Evolutionary conservation across 2,113 vertebrate species (phyloP), one percentile per base, ranked within the genome.

Genomic region (Elgaria multicarinata): DNA sequence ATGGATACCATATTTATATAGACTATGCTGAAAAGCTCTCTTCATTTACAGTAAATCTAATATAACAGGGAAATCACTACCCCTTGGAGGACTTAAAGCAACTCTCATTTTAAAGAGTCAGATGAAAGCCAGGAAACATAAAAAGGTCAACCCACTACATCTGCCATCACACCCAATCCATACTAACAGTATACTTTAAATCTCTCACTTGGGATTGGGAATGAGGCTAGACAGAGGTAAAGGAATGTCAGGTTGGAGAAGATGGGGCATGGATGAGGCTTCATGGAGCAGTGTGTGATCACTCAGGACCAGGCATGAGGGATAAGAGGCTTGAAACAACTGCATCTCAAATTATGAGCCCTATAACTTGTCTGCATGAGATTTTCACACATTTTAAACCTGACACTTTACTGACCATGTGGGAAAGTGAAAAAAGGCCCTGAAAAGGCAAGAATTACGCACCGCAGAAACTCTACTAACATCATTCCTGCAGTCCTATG

Each of bases 1-100:
- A 83, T 91, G 28, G 83, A 90, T 93, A 94, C 50, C 77, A 92
- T 92, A 92, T 80, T 83, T 67, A 89, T 90, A 94, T 85, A 88
- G 93, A 90, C 91, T 93, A 90, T 93, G 81, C 85, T 94, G 86
- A 95, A 94, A 95, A 95, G 89, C 94, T 31, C n/a, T 91, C 92
- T 50, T 92, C 90, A 90, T 93, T 95, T 95, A 92, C 62, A 93
- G 77, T 28, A 90, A 90, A 13, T 36, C 86, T 92, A 92, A 55
- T 88, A 24, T 87, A 94, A 91, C 76, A 2, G 83, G 50, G 9
- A 93, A 67, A 82, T 83, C 2, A 67, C 4, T 75, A 31, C 36
- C 58, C 20, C 42, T 16, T 84, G 85, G 83, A 76, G 90, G 62
- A 79, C 42, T 74, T 92, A 83, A 77, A 86, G 50, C n/a, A 90